Base-by-base conservation (phyloP, 2,888 invertebrate species). In the Maniola hyperantus region DNA sequence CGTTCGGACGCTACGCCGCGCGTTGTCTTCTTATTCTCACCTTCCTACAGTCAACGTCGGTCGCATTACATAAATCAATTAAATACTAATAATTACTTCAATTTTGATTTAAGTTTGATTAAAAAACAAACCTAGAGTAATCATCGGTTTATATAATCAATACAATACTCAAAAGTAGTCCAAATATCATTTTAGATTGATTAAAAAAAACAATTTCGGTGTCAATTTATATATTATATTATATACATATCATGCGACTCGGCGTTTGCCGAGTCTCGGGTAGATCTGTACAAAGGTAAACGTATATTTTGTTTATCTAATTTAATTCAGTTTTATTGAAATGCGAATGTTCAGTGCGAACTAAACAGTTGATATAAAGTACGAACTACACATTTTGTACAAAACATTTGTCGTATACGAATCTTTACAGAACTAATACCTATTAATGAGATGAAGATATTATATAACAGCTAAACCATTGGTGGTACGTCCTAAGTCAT, bases 371-470 rank as follows among this genome's bases (percentile, higher is more conserved):
- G 46, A 46, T 7, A 20, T 39, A n/a, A 61, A 44, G 61, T 64
- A 58, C 44, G 48, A 44, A 39, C 58, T 69, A 65, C 53, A 67
- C 53, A 65, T 42, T 69, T 69, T 69, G 66, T 69, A 69, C 68
- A 67, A 66, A 64, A 61, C 26, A 64, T 64, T 34, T 55, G 36
- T 69, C 66, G 69, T 69, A 64, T 62, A 69, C 66, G 57, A 68
- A 39, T 53, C 36, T 36, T 59, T 42, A 58, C 61, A 20, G 39
- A 39, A 46, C 33, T 57, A 48, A 66, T 15, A 26, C 4, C 26
- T 26, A 50, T 11, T 59, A 50, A 61, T 58, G 36, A 53, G 58
- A 62, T 55, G 6, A 59, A 48, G 57, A 20, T 42, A 13, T 46
- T 42, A 13, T 46, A 13, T 46, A 42, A 44, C 55, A 60, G 15